These are phyloP conservation scores for Notolabrus celidotus DNA, from an alignment of 2,797 vertebrate genomes.

Conservation along the genomic window DNA sequence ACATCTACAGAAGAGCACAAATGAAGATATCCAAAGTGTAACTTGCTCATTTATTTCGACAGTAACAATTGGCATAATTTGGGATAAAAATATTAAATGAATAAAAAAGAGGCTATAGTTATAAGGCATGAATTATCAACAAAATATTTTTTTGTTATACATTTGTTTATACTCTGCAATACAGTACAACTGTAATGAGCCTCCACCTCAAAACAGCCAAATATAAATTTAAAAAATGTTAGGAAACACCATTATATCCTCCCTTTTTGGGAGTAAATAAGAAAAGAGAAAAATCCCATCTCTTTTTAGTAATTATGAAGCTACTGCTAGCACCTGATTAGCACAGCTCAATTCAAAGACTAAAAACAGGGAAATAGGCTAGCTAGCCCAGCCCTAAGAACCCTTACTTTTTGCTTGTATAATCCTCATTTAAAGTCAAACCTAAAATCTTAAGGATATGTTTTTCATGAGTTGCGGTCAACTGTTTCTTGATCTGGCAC, in stretches of 20 bases:
- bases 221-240: not conserved
- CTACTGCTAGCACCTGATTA: not conserved
- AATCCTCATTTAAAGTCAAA: not conserved
- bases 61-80: not conserved
- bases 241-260: not conserved
- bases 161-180: not conserved
- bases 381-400: not conserved
- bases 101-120: not conserved
- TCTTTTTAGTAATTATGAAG: not conserved
- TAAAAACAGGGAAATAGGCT: no score
- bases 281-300: not conserved
- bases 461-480: not conserved
- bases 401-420: not conserved
- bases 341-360: not conserved
- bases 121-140: not conserved
- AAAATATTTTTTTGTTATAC: not conserved
- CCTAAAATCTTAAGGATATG: not conserved
- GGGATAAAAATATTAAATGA: not conserved
- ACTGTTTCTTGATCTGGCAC: not conserved
- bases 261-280: not conserved
- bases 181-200: not conserved
- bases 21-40: no score
- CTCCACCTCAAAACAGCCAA: not conserved
- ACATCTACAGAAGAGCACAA: constrained; percentile 5
- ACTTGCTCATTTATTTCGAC: not conserved